phyloP scores from a whole-genome alignment of 1,140 invertebrate species.

The Trachymyrmex septentrionalis region DNA sequence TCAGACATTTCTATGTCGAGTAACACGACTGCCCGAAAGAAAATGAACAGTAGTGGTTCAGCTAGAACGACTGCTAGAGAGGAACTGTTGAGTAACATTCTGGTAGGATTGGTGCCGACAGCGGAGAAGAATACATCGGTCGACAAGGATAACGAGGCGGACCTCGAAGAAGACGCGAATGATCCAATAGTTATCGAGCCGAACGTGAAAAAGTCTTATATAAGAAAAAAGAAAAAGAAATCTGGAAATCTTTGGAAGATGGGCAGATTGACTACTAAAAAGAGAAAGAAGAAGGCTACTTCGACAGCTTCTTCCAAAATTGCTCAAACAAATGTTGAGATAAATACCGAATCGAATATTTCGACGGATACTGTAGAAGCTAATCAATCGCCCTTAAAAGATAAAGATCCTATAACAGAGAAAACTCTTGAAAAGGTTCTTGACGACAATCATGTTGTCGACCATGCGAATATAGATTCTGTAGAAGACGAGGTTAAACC shows the following conservation, averaged over 20 bases:
- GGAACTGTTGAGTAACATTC: slow-evolving; percentile 76
- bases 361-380: not conserved
- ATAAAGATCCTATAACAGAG: not conserved
- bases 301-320: slow-evolving; percentile 12
- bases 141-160: slow-evolving; percentile 56
- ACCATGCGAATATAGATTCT: not conserved
- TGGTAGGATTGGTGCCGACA: slow-evolving; percentile 68
- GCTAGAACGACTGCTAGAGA: slow-evolving; percentile 66
- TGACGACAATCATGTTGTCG: too few relatives aligned
- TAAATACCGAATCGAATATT: not conserved
- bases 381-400: not conserved
- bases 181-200: slow-evolving; percentile 26
- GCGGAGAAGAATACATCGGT: slow-evolving; percentile 45
- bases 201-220: slow-evolving; percentile 35
- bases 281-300: slow-evolving; percentile 72
- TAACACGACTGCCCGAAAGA: slow-evolving; percentile 14
- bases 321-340: not conserved
- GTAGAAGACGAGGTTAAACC: not conserved
- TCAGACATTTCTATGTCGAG: slow-evolving; percentile 76
- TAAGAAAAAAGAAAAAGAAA: slow-evolving; percentile 82
- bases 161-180: slow-evolving; percentile 52
- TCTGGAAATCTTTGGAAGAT: slow-evolving; percentile 77
- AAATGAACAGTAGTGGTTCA: not conserved
- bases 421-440: not conserved
- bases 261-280: slow-evolving; percentile 79